phyloP scores from a whole-genome alignment of 2,797 vertebrate species.

The Diplodus puntazzo region DNA sequence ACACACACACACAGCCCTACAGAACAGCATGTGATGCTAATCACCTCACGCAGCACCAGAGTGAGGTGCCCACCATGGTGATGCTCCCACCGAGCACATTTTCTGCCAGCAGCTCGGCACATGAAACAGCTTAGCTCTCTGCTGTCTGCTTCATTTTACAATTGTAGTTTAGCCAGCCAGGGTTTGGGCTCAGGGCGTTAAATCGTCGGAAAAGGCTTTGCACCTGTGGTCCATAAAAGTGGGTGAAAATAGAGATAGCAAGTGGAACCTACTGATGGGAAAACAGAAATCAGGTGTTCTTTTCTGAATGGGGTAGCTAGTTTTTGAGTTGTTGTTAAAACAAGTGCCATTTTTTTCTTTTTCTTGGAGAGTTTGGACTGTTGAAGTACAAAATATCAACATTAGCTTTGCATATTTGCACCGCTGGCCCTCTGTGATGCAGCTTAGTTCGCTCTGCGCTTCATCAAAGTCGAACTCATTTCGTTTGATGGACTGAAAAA shows the following conservation, averaged over 20 bases:
- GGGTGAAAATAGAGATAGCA: slow-evolving; percentile 25
- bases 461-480: slow-evolving; percentile 6
- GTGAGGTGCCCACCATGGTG: slow-evolving; percentile 29
- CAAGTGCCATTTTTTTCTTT: not conserved
- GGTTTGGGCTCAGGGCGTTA: slow-evolving; percentile 3
- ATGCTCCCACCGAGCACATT: slow-evolving; percentile 41
- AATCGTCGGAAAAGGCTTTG: slow-evolving; percentile 36
- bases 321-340: slow-evolving; percentile 3
- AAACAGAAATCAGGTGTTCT: slow-evolving; percentile 7
- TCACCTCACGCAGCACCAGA: slow-evolving; percentile 24
- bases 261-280: not conserved
- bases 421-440: not conserved
- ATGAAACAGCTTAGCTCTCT: slow-evolving; percentile 62
- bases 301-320: not conserved
- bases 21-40: slow-evolving; percentile 33
- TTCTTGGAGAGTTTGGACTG: too few relatives aligned
- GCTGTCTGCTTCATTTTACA: slow-evolving; percentile 45
- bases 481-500: slow-evolving; percentile 1
- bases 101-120: slow-evolving; percentile 54
- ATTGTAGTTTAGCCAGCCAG: slow-evolving; percentile 33
- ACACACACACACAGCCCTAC: not conserved
- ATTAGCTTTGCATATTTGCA: not conserved
- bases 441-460: not conserved
- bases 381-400: not conserved
- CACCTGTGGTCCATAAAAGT: slow-evolving; percentile 31